A percentile compares a stretch with the other conserved stretches of the same genome.
Conservation (phyloP, 2,113 vertebrate species). For the Enhydra lutris region DNA sequence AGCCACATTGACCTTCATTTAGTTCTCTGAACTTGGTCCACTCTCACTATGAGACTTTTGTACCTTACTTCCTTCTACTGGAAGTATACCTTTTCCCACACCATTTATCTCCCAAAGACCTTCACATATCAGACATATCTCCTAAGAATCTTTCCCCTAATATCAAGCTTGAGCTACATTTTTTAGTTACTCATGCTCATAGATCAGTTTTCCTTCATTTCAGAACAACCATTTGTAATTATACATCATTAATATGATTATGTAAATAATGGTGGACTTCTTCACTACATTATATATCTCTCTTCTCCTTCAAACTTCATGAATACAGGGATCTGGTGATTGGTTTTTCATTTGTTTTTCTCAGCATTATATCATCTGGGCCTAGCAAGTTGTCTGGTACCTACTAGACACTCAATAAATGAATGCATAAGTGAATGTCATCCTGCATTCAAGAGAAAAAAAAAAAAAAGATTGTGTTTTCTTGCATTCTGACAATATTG, state of each 20-base stretch:
- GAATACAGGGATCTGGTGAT: neutral
- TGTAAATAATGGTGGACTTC: neutral
- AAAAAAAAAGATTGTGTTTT: neutral
- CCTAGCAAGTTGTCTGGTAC: neutral
- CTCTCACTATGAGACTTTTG: neutral
- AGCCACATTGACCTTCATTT: neutral
- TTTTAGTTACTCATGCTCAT: neutral
- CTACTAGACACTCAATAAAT: neutral
- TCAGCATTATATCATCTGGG: neutral
- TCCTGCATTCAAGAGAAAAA: neutral
- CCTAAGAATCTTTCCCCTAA: neutral
- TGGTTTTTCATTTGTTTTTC: neutral
- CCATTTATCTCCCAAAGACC: neutral
- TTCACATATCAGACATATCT: neutral
- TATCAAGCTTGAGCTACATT: neutral
- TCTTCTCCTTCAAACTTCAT: neutral
- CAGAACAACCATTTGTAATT: neutral
- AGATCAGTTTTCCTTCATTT: neutral
- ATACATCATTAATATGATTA: neutral
- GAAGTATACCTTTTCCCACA: neutral
- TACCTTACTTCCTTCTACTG: neutral
- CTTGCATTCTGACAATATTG: neutral
- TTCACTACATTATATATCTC: neutral
- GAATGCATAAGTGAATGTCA: neutral
- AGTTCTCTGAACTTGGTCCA: neutral